Base-by-base conservation (phyloP, 2,797 vertebrate genomes). In the Phoeniculus purpureus region DNA sequence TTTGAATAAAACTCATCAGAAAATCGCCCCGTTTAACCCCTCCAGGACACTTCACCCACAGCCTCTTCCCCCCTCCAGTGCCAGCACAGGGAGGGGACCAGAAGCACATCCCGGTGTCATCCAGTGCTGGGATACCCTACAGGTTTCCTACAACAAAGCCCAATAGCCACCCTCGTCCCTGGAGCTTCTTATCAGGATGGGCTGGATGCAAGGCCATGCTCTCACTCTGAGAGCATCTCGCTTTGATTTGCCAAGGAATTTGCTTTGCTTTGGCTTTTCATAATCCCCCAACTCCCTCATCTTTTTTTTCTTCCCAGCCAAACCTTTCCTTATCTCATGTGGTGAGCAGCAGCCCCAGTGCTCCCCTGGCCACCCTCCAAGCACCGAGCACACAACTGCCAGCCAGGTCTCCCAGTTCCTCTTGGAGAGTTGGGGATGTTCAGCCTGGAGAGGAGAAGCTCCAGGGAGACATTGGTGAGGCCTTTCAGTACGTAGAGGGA, bases 1-100 rank as follows among this genome's bases (percentile, higher is more conserved):
- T 98, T 97, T 94, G 94, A 95, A 97, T 97, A 97, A 97, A 97
- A 94, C 79, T 50, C 12, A 18, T 48, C 82, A 62, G 65, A 72
- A 91, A 92, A 85, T 71, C 8, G 25, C 92, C 92, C 68, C 0
- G 0, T 60, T 94, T 89, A 91, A 94, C 93, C 82, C 93, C 82
- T 95, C 82, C 64, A 3, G 66, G 85, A 48, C 52, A 0, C 37
- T 64, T 10, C 4, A 47, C 45, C 66, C 22, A 1, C 62, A 5
- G 1, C 1, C 45, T 10, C 77, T 85, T 27, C 67, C 55, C 17
- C 51, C 50, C 48, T 7, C 29, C 47, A 20, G 15, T 16, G 12
- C 15, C 10, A 17, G 31, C 27, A 1, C 23, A 7, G 25, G 5
- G 9, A 62, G 87, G 68, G 89, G 93, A 95, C 93, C 87, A 65